Evolutionary conservation across 2,797 vertebrate species (phyloP).

Genomic region (Amblyraja radiata): DNA sequence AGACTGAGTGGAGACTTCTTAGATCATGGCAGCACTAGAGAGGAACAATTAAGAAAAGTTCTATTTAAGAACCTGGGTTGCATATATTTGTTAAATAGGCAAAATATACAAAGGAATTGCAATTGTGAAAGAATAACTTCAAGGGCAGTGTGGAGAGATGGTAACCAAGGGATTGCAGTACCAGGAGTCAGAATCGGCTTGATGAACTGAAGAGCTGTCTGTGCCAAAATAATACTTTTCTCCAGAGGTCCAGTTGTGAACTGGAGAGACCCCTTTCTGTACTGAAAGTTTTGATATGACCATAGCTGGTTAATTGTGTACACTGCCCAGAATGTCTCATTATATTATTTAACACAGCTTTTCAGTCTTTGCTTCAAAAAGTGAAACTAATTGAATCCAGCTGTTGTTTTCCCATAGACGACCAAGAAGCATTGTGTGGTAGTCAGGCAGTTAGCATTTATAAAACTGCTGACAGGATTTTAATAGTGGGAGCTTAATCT

Average conservation of each 20-base stretch:
- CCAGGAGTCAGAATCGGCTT: too few relatives aligned
- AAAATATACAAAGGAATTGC: too few relatives aligned
- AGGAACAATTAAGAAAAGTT: background rate
- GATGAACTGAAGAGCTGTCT: too few relatives aligned
- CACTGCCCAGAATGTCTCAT: background rate
- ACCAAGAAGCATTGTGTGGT: background rate
- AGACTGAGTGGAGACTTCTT: background rate
- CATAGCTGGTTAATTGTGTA: background rate
- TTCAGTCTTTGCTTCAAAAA: background rate
- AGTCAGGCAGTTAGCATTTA: background rate
- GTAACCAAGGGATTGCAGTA: too few relatives aligned
- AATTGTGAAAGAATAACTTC: too few relatives aligned
- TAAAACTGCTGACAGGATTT: background rate
- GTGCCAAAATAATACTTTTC: too few relatives aligned
- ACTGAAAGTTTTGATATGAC: background rate
- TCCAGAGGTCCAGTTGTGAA: too few relatives aligned
- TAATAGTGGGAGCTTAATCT: background rate
- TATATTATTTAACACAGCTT: background rate
- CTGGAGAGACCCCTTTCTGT: too few relatives aligned
- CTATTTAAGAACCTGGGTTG: background rate
- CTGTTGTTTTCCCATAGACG: background rate
- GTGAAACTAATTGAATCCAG: background rate
- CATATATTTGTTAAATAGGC: too few relatives aligned
- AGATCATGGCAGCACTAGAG: background rate
- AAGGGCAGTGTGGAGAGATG: too few relatives aligned